phyloP scores from a whole-genome alignment of 2,797 vertebrate species.

The Gymnothorax javanicus region DNA sequence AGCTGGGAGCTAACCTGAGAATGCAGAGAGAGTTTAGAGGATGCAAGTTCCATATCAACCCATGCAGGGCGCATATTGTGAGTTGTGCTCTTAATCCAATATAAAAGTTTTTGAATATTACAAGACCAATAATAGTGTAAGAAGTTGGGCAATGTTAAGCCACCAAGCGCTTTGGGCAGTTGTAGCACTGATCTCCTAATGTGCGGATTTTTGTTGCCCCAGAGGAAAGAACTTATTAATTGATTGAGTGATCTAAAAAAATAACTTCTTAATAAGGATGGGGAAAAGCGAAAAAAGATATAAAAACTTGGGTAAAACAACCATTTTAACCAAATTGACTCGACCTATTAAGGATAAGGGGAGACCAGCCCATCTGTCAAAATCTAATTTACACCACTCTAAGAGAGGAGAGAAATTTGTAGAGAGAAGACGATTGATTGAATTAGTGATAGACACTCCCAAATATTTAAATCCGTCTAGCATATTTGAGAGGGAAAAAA shows the following conservation, averaged over 20 bases:
- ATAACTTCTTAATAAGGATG: background rate
- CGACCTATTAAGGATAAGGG: background rate
- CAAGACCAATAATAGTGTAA: background rate
- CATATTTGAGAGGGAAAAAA: background rate
- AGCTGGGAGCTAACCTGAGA: background rate
- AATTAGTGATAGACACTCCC: background rate
- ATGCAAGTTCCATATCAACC: conserved; percentile 1
- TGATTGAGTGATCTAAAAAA: background rate
- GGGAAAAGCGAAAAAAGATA: background rate
- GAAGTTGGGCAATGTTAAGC: background rate
- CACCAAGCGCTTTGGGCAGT: background rate
- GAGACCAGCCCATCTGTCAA: background rate
- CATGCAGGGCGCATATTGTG: background rate
- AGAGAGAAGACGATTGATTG: background rate
- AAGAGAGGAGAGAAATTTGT: background rate
- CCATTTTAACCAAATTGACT: too few species aligned
- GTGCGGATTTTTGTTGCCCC: background rate
- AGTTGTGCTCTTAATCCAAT: background rate
- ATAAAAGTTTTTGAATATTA: background rate
- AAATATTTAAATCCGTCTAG: background rate
- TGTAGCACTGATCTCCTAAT: background rate
- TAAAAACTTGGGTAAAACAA: background rate
- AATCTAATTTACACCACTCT: background rate
- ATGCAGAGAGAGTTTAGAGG: background rate
- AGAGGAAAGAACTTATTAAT: background rate